Evolutionary conservation across 2,888 invertebrate species (phyloP).

Genomic region (Apamea crenata): DNA sequence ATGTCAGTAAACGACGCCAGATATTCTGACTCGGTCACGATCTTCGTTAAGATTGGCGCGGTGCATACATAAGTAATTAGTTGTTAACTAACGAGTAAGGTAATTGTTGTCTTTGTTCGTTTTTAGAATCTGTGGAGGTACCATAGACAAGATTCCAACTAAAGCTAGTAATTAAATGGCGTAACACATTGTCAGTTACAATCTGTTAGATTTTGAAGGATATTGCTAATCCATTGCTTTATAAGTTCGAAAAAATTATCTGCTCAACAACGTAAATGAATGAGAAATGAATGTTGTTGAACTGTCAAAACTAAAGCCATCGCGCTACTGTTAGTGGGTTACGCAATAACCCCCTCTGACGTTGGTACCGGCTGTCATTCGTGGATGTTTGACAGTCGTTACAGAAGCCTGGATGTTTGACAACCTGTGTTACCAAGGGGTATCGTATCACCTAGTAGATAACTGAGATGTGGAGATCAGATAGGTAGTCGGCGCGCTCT

Average conservation of each 20-base stretch:
- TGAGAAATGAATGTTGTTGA: no score
- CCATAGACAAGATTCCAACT: constrained; percentile 3
- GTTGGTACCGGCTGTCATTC: neutral
- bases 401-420: neutral
- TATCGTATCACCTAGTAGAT: neutral
- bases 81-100: constrained; percentile 7
- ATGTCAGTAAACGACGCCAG: constrained; percentile 12
- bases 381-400: neutral
- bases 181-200: no score
- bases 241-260: no score
- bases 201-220: no score
- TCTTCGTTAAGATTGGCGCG: constrained; percentile 33
- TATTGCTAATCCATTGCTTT: no score
- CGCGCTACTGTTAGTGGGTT: no score
- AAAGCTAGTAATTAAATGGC: neutral
- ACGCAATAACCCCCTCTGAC: no score
- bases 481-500: neutral
- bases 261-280: no score
- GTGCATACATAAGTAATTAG: constrained; percentile 56
- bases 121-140: constrained; percentile 22
- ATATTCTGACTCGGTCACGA: constrained; percentile 50
- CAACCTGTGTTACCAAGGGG: no score
- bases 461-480: neutral
- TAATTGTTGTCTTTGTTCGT: constrained; percentile 44
- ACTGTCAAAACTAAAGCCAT: no score